Conservation (phyloP, 2,888 invertebrate genomes). For the Thera obeliscata region DNA sequence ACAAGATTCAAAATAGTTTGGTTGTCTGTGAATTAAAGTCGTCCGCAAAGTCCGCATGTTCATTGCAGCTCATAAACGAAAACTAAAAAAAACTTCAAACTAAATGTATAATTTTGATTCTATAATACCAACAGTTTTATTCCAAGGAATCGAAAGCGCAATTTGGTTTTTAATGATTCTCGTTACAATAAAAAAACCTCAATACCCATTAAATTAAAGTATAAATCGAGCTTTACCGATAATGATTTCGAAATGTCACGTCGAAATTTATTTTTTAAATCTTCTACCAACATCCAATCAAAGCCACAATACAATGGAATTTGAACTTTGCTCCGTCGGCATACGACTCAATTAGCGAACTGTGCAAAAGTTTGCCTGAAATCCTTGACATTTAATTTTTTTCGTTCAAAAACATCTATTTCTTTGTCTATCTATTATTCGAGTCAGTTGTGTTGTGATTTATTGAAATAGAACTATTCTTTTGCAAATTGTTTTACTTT, state of each 20-base stretch:
- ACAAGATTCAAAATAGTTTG: no score
- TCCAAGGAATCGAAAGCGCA: constrained; percentile 1
- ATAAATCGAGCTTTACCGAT: constrained; percentile 21
- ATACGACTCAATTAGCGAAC: constrained; percentile 23
- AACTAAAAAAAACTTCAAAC: no score
- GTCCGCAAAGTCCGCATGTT: no score
- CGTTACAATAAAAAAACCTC: constrained; percentile 18
- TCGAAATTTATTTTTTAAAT: constrained; percentile 20
- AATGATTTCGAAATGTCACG: constrained; percentile 36
- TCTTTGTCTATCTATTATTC: constrained; percentile 26
- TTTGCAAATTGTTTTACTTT: constrained; percentile 7
- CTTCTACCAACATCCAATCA: constrained; percentile 16
- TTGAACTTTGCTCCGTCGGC: constrained; percentile 19
- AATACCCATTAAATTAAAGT: constrained; percentile 19
- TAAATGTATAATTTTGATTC: no score
- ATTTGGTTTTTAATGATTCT: constrained; percentile 8
- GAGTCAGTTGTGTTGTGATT: constrained; percentile 28
- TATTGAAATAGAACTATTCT: constrained; percentile 16
- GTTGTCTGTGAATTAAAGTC: no score
- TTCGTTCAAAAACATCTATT: constrained; percentile 25
- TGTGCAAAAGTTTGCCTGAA: constrained; percentile 10
- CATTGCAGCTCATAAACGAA: no score
- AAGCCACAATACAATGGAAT: not conserved
- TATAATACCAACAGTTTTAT: not conserved
- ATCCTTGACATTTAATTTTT: constrained; percentile 38